Evolutionary conservation across 1,140 invertebrate genomes (phyloP).

Genomic region (Drosophila rufa): DNA sequence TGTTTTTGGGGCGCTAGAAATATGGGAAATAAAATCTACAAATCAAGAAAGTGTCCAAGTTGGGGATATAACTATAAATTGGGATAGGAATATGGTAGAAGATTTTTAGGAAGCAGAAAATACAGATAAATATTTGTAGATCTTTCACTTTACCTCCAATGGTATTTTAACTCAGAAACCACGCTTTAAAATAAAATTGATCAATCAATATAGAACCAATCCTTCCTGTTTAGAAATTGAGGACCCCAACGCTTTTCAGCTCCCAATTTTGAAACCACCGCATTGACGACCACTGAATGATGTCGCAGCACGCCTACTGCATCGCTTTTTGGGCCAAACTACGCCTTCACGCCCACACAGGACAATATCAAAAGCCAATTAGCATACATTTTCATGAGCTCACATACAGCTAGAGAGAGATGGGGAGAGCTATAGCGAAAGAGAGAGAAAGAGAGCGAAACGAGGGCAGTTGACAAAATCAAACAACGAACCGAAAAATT

Average conservation of each 20-base stretch:
- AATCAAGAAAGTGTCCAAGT: slow-evolving; percentile 67
- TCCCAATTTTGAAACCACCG: neutral
- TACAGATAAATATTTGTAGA: neutral
- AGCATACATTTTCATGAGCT: slow-evolving; percentile 72
- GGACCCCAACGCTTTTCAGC: neutral
- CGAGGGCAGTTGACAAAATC: slow-evolving; percentile 57
- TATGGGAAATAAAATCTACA: slow-evolving; percentile 57
- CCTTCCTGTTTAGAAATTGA: neutral
- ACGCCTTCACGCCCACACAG: slow-evolving; percentile 30
- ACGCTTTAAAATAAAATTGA: neutral
- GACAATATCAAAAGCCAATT: slow-evolving; percentile 82
- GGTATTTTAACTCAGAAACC: too few relatives aligned
- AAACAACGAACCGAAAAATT: slow-evolving; percentile 74
- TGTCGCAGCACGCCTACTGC: slow-evolving; percentile 31
- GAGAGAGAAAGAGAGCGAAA: neutral
- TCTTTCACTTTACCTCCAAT: neutral
- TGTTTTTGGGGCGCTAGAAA: slow-evolving; percentile 8
- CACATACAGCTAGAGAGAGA: slow-evolving; percentile 17
- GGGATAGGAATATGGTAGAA: neutral
- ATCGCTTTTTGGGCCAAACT: slow-evolving; percentile 50
- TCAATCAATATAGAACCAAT: neutral
- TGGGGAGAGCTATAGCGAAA: neutral
- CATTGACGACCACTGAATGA: slow-evolving; percentile 49
- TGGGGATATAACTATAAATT: slow-evolving; percentile 54
- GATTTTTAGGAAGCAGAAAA: neutral